phyloP scores from a whole-genome alignment of 2,888 invertebrate species.

The Cataglyphis cursor region DNA sequence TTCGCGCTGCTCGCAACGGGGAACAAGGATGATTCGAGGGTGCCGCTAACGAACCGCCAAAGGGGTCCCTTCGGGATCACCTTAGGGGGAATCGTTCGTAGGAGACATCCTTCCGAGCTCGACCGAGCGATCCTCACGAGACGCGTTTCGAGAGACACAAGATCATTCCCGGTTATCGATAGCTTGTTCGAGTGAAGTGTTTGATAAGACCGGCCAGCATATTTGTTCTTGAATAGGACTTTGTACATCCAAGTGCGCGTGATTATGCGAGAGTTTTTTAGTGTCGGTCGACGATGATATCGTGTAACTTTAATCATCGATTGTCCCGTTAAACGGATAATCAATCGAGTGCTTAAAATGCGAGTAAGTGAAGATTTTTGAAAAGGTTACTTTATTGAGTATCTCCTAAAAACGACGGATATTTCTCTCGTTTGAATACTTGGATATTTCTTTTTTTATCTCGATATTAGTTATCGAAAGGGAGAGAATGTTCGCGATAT shows the following conservation, averaged over 20 bases:
- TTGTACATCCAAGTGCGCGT: conserved; percentile 28
- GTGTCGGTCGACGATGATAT: conserved; percentile 14
- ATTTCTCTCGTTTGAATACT: background rate
- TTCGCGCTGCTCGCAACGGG: conserved; percentile 30
- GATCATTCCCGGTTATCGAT: background rate
- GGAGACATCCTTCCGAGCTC: conserved; percentile 17
- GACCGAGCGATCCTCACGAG: conserved; percentile 5
- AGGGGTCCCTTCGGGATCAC: conserved; percentile 50
- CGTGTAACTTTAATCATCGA: conserved; percentile 7
- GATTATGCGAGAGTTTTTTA: conserved; percentile 29
- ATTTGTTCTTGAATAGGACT: background rate
- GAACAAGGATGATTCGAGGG: conserved; percentile 40
- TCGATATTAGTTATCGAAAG: background rate
- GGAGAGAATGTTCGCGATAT: no score
- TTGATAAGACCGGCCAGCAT: background rate
- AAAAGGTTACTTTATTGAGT: background rate
- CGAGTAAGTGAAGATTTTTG: conserved; percentile 19
- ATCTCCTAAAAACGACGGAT: background rate
- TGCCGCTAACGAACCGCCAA: conserved; percentile 54
- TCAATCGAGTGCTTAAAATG: background rate
- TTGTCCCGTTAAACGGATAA: background rate
- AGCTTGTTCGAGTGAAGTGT: conserved; percentile 43
- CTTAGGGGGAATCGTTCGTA: conserved; percentile 27
- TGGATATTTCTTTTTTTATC: background rate
- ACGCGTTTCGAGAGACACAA: background rate